Evolutionary conservation across 2,113 vertebrate genomes (phyloP), one percentile per base, ranked within the genome.

Genomic region (Poecilia latipinna): DNA sequence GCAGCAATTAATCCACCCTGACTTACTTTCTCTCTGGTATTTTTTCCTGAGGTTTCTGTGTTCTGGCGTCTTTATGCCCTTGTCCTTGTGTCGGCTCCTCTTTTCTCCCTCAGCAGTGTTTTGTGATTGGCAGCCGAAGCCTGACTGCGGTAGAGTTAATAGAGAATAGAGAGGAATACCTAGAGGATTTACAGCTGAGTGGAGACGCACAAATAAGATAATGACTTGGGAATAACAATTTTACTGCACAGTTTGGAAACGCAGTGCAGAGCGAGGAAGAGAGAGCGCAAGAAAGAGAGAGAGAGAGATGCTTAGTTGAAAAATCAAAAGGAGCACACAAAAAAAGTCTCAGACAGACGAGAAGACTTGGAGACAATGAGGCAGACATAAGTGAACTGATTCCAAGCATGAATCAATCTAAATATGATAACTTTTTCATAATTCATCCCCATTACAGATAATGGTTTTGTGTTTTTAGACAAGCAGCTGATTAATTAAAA

Each of bases 161-260:
- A 86, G 88, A 90, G 88, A 90, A 90, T 82, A 90, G 84, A 89
- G 85, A 86, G 91, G 81, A 92, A 89, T 93, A 92, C 91, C 89
- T 91, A 39, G 88, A 90, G 92, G 89, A 93, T 92, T 93, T 92
- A 88, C 91, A 93, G 90, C 90, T 86, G 91, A 89, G 84, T 89
- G 89, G 91, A 94, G 90, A 91, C 88, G 75, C 87, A 92, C 91
- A 93, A 93, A 94, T 93, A 93, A 90, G 94, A 92, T 93, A 91
- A 93, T 93, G 90, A 89, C 89, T 91, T 88, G 91, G 91, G 92
- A 93, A 93, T 93, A 93, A 92, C 91, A 91, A 91, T 93, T 91
- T 82, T 24, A 68, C 83, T 31, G 78, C 86, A 74, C 84, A 44
- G 68, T 89, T 87, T 86, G 78, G 82, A 75, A 86, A 86, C 75